Evolutionary conservation across 1,140 invertebrate genomes (phyloP), one percentile per base, ranked within the genome.

Genomic region (Meloidogyne floridensis): DNA sequence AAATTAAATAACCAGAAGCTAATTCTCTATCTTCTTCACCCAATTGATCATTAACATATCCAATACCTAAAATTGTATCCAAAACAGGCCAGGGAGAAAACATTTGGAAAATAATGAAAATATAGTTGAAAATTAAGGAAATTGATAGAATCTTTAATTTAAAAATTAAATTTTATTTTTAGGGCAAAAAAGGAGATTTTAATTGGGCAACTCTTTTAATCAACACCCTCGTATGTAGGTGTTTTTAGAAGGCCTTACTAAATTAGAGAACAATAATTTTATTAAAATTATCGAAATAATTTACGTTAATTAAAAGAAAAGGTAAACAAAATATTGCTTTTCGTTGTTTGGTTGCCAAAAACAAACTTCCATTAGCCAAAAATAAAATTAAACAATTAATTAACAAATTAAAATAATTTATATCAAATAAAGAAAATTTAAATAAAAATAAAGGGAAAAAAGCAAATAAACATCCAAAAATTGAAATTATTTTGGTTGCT

Each of bases 381-480:
- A 65, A 65, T 65, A 65, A 65, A n/a, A 8, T n/a, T 65, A 65
- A 65, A 65, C 15, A 65, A 65, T 65, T 1, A 65, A 65, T 65
- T n/a, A 65, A 65, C 7, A n/a, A 6, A 65, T n/a, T n/a, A n/a
- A 65, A 65, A 65, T 65, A 65, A 65, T 65, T 65, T n/a, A n/a
- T 65, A 65, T 18, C n/a, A 65, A n/a, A n/a, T n/a, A 65, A 65
- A 65, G 15, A n/a, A n/a, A n/a, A 65, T n/a, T 65, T n/a, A 65
- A 65, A 65, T 65, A 65, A 65, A 65, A 65, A 65, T 65, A 65
- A 65, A 65, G 59, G 59, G 5, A 65, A 65, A 65, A 65, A 65
- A 65, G 59, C 15, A n/a, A 65, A 65, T 65, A 65, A 65, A 65
- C n/a, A 6, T n/a, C 59, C 59, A 65, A 65, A 65, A n/a, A 65